Conservation (phyloP, 2,113 vertebrate species). For the Myxocyprinus asiaticus region DNA sequence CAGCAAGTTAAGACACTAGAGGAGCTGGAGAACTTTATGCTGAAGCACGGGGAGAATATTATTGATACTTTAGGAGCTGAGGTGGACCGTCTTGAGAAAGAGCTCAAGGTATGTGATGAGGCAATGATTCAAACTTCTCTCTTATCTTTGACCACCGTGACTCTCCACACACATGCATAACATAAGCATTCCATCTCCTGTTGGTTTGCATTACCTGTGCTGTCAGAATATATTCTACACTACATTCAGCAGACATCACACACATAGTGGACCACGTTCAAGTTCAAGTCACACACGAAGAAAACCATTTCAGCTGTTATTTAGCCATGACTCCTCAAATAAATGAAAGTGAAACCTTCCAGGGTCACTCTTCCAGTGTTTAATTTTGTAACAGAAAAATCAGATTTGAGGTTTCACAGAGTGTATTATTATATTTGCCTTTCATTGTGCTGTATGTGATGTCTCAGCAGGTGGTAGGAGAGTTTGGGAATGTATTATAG, state of each 20-base stretch:
- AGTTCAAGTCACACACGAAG: no score
- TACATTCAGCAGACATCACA: slow-evolving; percentile 2
- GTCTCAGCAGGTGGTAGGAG: background rate
- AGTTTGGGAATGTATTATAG: background rate
- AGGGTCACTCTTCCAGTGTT: no score
- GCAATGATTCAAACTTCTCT: no score
- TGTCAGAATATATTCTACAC: slow-evolving; percentile 16
- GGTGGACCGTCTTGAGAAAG: slow-evolving; percentile 96
- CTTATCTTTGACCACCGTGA: background rate
- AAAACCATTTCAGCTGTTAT: no score
- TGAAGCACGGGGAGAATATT: slow-evolving; percentile 98
- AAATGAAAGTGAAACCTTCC: no score
- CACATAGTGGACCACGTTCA: background rate
- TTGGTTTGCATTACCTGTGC: background rate
- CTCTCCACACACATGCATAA: background rate
- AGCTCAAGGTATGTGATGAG: slow-evolving; percentile 83
- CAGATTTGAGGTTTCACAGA: slow-evolving; percentile 2
- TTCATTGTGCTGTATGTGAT: background rate
- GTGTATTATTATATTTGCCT: no score
- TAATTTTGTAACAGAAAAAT: background rate
- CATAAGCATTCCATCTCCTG: background rate
- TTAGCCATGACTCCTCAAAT: no score
- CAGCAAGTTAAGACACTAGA: slow-evolving; percentile 94
- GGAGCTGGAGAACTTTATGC: slow-evolving; percentile 95
- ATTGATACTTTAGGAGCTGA: slow-evolving; percentile 95